Evolutionary conservation across 2,113 vertebrate species (phyloP).

Genomic region (Salminus brasiliensis): DNA sequence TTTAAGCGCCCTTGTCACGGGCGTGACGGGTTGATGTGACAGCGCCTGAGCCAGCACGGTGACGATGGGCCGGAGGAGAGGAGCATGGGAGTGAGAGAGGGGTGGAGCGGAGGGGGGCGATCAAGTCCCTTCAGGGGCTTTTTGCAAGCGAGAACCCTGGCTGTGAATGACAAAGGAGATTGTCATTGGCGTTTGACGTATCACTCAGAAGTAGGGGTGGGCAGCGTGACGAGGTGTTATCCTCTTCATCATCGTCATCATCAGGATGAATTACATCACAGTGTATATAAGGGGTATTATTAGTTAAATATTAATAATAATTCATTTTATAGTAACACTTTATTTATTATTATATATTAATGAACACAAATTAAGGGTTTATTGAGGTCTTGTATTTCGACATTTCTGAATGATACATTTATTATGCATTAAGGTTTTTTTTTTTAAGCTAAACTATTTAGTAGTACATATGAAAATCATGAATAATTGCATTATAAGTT

Average conservation of each 20-base stretch:
- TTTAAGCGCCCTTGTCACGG: conserved; percentile 60
- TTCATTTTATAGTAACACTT: too few species aligned
- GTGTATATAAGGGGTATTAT: too few species aligned
- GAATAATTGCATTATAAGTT: too few species aligned
- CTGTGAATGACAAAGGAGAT: conserved; percentile 72
- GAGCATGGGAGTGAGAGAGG: conserved; percentile 37
- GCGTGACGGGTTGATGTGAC: conserved; percentile 61
- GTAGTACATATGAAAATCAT: too few species aligned
- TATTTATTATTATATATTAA: too few species aligned
- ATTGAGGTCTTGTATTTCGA: too few species aligned
- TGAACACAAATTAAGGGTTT: too few species aligned
- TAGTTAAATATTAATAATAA: too few species aligned
- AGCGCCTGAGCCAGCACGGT: conserved; percentile 61
- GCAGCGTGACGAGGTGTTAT: conserved; percentile 55
- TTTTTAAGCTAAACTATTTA: too few species aligned
- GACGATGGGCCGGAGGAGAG: conserved; percentile 54
- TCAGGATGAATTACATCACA: conserved; percentile 19
- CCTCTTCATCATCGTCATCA: too few species aligned
- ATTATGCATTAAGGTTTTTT: too few species aligned
- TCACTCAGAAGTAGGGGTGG: conserved; percentile 66
- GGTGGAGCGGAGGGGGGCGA: conserved; percentile 21
- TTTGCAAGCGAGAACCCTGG: conserved; percentile 63
- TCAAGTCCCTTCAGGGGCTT: conserved; percentile 56
- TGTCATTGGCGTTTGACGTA: conserved; percentile 73
- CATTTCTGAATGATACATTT: too few species aligned